A percentile compares a stretch with the other conserved stretches of the same genome.
These are phyloP conservation scores for Physeter macrocephalus DNA, from an alignment of 2,113 vertebrate species.

Conservation along the genomic window DNA sequence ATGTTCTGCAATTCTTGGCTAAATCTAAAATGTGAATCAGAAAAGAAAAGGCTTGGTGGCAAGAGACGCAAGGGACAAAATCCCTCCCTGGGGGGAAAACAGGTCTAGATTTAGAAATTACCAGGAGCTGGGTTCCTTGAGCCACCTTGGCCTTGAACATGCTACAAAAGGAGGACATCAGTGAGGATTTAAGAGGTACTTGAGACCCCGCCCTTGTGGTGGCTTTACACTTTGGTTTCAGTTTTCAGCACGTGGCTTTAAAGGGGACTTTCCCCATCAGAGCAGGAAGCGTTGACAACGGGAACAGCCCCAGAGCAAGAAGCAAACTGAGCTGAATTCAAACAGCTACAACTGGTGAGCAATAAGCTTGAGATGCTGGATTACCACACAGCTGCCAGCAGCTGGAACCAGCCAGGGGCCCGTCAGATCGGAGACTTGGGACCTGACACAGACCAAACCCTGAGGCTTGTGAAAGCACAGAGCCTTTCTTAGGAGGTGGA, in stretches of 20 bases:
- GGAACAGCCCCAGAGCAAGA: background rate
- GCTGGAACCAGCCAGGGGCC: background rate
- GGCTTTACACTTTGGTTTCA: conserved; percentile 50
- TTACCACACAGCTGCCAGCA: background rate
- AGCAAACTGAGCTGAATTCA: background rate
- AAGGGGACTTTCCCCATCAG: conserved; percentile 27
- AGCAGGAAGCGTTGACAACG: background rate
- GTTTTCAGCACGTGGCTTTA: conserved; percentile 42
- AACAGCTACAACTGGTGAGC: background rate
- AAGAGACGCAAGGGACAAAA: background rate
- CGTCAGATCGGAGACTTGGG: background rate
- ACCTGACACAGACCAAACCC: background rate
- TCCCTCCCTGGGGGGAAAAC: background rate
- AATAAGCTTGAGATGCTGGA: background rate
- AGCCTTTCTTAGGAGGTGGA: background rate
- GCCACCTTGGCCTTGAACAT: background rate
- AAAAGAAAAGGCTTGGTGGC: background rate
- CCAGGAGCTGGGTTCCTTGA: background rate
- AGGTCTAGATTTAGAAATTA: background rate
- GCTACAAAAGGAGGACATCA: no score
- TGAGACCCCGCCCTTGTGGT: background rate
- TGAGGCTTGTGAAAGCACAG: background rate
- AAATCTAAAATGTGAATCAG: conserved; percentile 13
- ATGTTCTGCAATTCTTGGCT: background rate
- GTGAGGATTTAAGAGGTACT: background rate